Base-by-base conservation (phyloP, 2,888 invertebrate species). In the Stegophylla sp. region DNA sequence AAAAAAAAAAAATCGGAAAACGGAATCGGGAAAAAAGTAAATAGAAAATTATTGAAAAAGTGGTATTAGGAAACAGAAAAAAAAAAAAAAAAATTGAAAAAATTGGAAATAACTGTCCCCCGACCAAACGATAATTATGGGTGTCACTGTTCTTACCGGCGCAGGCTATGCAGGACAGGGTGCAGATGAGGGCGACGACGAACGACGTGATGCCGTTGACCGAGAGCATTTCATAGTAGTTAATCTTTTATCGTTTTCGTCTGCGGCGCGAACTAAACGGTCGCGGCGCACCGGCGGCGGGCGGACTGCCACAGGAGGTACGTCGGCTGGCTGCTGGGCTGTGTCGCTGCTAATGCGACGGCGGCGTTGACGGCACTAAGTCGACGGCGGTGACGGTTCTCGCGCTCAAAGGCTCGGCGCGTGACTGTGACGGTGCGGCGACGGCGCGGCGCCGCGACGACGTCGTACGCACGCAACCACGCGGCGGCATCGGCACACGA, bases 141-240 rank as follows among this genome's bases (percentile, higher is more conserved):
- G n/a, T n/a, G n/a, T n/a, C n/a, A n/a, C n/a, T n/a, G n/a, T n/a
- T n/a, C 77, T 77, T 69, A 77, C 77, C 34, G 59, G 77, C 77
- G 77, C 69, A 56, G 69, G 77, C 77, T 59, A 77, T 77, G 48
- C 69, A 77, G 34, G 34, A 69, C 59, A 77, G 67, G 20, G 77
- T 69, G 69, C 77, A 77, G 20, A 77, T 61, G 48, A 77, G 77
- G n/a, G 59, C 76, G 43, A 53, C 13, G 69, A 69, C 13, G 48
- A 69, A 48, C 15, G 77, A 77, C 77, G 77, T 69, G 77, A 77
- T 61, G 20, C 77, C 61, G 77, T 61, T 77, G 56, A 59, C 77
- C 67, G 77, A 69, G 69, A 77, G 77, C 77, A 77, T 77, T 77
- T 77, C 77, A 77, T 77, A 77, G 45, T 64, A 61, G 20, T 34